Evolutionary conservation across 2,888 invertebrate species (phyloP).

Genomic region (Lobophora halterata): DNA sequence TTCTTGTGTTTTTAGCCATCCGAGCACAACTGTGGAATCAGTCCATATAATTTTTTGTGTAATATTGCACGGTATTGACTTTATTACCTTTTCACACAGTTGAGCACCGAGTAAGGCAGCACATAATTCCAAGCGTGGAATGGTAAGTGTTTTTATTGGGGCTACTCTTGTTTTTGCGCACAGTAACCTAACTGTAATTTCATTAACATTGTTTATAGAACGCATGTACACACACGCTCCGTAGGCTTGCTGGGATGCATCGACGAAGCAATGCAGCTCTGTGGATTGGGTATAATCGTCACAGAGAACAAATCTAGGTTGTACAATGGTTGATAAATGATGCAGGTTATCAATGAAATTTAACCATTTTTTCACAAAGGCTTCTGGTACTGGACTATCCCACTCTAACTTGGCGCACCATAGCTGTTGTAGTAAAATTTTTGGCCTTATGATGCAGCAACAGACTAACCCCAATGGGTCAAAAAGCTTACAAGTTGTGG

Average conservation of each 20-base stretch:
- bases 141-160: not conserved
- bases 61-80: not conserved
- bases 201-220: not conserved
- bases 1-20: not conserved
- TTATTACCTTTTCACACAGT: not conserved
- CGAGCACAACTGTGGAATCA: not conserved
- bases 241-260: slow-evolving; percentile 10
- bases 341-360: slow-evolving; percentile 1
- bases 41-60: not conserved
- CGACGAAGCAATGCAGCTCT: slow-evolving; percentile 7
- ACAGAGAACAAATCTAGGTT: slow-evolving; percentile 7
- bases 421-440: slow-evolving; percentile 19
- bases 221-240: slow-evolving; percentile 11
- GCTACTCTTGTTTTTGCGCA: not conserved
- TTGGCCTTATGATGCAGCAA: slow-evolving; percentile 12
- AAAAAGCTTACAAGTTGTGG: slow-evolving; percentile 27
- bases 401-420: slow-evolving; percentile 16
- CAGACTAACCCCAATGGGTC: slow-evolving; percentile 28
- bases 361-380: slow-evolving; percentile 5
- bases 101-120: not conserved
- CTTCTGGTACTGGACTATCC: slow-evolving; percentile 16
- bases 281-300: not conserved
- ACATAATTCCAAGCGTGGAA: not conserved
- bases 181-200: not conserved
- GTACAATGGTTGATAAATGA: not conserved